These are phyloP conservation scores for Acanthosepion esculentum DNA, from an alignment of 2,888 invertebrate genomes.

Conservation along the genomic window DNA sequence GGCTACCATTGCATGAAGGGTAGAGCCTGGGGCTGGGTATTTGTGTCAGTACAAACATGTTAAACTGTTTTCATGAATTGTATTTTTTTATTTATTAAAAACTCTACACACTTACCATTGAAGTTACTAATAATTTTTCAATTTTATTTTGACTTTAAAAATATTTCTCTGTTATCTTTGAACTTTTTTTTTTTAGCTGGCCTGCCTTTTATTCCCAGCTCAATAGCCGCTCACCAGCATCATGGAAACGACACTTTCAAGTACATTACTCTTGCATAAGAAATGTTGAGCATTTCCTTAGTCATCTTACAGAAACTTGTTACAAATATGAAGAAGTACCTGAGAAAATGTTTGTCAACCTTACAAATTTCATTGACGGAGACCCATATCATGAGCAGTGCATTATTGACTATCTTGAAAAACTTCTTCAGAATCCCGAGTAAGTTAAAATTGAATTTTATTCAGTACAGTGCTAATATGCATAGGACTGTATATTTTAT, in stretches of 20 bases:
- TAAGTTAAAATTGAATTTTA: not conserved
- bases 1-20: too few species aligned
- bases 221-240: not conserved
- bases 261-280: not conserved
- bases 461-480: too few species aligned
- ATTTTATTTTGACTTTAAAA: too few species aligned
- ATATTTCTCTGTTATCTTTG: too few species aligned
- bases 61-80: too few species aligned
- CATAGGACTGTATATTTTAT: too few species aligned
- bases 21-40: too few species aligned
- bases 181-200: constrained; percentile 34
- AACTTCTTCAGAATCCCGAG: not conserved
- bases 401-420: constrained; percentile 2
- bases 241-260: constrained; percentile 1
- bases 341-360: not conserved
- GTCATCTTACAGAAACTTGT: not conserved
- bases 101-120: too few species aligned
- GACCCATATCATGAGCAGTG: not conserved
- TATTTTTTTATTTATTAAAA: too few species aligned
- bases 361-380: not conserved
- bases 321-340: constrained; percentile 42
- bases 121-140: too few species aligned
- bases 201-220: not conserved
- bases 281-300: constrained; percentile 16
- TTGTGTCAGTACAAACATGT: too few species aligned